A percentile compares a stretch with the other conserved stretches of the same genome.
Evolutionary conservation across 1,140 invertebrate species (phyloP).

Genomic region (Pogonomyrmex californicus): DNA sequence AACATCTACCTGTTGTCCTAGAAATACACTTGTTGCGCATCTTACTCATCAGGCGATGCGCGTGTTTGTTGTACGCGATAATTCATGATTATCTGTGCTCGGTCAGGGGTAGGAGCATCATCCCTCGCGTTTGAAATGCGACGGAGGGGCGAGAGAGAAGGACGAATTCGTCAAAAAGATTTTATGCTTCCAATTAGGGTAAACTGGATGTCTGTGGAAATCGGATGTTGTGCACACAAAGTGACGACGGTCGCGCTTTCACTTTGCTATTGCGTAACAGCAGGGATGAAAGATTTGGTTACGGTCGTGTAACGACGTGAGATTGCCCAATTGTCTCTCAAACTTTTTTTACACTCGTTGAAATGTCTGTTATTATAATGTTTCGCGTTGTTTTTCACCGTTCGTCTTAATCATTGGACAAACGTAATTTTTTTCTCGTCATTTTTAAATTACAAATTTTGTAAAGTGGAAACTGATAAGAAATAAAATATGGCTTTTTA

Average conservation of each 20-base stretch:
- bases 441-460: background rate
- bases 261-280: conserved; percentile 21
- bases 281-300: conserved; percentile 45
- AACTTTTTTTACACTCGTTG: background rate
- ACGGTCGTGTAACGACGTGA: background rate
- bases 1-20: conserved; percentile 74
- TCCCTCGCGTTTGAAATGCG: background rate
- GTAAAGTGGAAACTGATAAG: background rate
- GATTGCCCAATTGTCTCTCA: conserved; percentile 16
- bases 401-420: background rate
- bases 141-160: background rate
- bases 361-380: background rate
- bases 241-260: conserved; percentile 22
- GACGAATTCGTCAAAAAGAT: background rate
- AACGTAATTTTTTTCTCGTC: background rate
- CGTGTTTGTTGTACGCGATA: conserved; percentile 56
- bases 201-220: conserved; percentile 1
- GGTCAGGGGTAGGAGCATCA: background rate
- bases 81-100: conserved; percentile 74
- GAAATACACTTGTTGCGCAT: conserved; percentile 75
- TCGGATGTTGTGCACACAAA: conserved; percentile 10
- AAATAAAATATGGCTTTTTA: too few species aligned
- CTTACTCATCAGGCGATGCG: background rate
- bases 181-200: background rate
- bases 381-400: background rate